A percentile compares a stretch with the other conserved stretches of the same genome.
phyloP scores from a whole-genome alignment of 1,140 invertebrate genomes.

The Maconellicoccus hirsutus region DNA sequence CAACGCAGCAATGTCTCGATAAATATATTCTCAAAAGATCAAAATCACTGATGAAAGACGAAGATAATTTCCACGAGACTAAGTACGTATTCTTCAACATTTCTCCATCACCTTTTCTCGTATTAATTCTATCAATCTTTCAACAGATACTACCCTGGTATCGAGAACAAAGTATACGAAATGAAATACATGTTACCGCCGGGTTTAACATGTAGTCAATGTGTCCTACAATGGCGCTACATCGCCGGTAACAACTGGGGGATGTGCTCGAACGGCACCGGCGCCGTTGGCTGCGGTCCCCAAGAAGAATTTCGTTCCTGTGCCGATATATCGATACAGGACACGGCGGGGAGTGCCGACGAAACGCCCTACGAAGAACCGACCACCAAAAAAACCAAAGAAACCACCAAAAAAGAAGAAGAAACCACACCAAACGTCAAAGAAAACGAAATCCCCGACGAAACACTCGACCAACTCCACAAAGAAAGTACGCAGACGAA shows the following conservation, averaged over 20 bases:
- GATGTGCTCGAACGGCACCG: constrained; percentile 54
- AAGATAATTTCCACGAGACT: constrained; percentile 34
- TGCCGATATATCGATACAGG: constrained; percentile 62
- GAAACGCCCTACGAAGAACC: constrained; percentile 30
- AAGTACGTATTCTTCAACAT: constrained; percentile 22
- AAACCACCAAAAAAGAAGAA: neutral
- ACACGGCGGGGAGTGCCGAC: constrained; percentile 34
- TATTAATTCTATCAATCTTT: constrained; percentile 13
- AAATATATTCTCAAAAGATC: constrained; percentile 49
- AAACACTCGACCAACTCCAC: constrained; percentile 26
- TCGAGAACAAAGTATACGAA: constrained; percentile 65
- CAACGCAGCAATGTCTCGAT: constrained; percentile 65
- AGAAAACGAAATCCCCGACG: constrained; percentile 29
- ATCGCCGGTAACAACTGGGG: constrained; percentile 71
- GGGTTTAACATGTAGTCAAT: constrained; percentile 57
- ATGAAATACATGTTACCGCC: constrained; percentile 55
- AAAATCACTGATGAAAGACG: constrained; percentile 35
- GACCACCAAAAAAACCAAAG: constrained; percentile 24
- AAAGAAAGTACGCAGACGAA: constrained; percentile 28
- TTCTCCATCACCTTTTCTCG: neutral
- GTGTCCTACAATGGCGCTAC: constrained; percentile 71
- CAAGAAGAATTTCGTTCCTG: constrained; percentile 81
- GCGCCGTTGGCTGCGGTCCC: constrained; percentile 64
- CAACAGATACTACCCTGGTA: constrained; percentile 53
- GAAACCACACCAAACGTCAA: constrained; percentile 27